phyloP scores from a whole-genome alignment of 2,888 invertebrate species.

The Nomada flava region DNA sequence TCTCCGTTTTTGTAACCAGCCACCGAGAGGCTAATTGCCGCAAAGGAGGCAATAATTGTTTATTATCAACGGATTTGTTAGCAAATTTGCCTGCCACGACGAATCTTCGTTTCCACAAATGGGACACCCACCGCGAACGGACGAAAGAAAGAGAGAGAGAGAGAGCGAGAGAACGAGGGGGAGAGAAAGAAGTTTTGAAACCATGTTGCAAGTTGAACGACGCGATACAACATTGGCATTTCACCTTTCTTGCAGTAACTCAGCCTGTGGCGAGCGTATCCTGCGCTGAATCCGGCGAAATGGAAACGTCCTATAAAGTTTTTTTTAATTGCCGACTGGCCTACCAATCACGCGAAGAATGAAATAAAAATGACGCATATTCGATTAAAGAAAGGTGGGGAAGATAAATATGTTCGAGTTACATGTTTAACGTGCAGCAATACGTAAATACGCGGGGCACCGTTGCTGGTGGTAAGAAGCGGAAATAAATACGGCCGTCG shows the following conservation, averaged over 20 bases:
- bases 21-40: background rate
- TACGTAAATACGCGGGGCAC: constrained; percentile 56
- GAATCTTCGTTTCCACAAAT: constrained; percentile 21
- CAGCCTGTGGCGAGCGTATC: constrained; percentile 30
- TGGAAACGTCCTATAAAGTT: constrained; percentile 50
- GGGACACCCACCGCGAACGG: constrained; percentile 13
- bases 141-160: background rate
- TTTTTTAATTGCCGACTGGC: constrained; percentile 47
- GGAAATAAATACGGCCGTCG: constrained; percentile 63
- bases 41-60: constrained; percentile 23
- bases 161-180: background rate
- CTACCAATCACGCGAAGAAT: background rate
- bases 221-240: constrained; percentile 49
- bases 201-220: constrained; percentile 59
- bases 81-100: constrained; percentile 24
- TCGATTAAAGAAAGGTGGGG: background rate
- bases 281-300: constrained; percentile 33
- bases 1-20: background rate
- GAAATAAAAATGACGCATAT: background rate
- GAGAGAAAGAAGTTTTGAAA: constrained; percentile 48
- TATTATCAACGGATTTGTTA: constrained; percentile 16
- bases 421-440: constrained; percentile 47
- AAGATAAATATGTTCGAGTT: constrained; percentile 30
- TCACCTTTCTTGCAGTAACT: constrained; percentile 52
- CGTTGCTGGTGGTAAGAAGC: constrained; percentile 52